Evolutionary conservation across 2,113 vertebrate genomes (phyloP), one percentile per base, ranked within the genome.

Genomic region (Eolophus roseicapilla): DNA sequence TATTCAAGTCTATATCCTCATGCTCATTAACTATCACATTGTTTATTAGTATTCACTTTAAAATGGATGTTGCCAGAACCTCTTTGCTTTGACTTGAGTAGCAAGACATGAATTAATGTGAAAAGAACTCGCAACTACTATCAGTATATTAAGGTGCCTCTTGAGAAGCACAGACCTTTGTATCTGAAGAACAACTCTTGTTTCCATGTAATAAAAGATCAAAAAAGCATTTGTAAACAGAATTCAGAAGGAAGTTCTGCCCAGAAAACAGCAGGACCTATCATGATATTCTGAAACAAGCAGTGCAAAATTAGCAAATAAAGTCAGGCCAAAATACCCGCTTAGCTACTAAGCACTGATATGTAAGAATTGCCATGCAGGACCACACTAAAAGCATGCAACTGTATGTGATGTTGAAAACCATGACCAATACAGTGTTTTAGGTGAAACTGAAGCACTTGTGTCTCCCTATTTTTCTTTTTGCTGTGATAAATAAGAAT

Each of bases 41-140:
- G 35, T 82, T 96, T 91, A 88, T 94, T 91, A 93, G 94, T 86
- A 78, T 68, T 86, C 73, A 73, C 25, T 76, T 65, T 69, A 31
- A 94, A 86, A 94, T 69, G 15, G 44, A 76, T 84, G 57, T 35
- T 92, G 69, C 52, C 80, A 78, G 31, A 90, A 86, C 9, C 7
- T 76, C 43, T 82, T 88, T 75, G 31, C 19, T 81, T 90, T 10
- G 13, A 81, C 65, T 35, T 86, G 46, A 65, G 88, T 15, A 62
- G 19, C 17, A 82, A 86, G 39, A 62, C 43, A 57, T 10, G 12
- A 83, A 84, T 49, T 73, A 75, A 83, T 31, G n/a, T 31, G 37
- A 70, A 91, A 79, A 85, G 53, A 70, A 50, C 47, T 60, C 4
- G 3, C 7, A 82, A 37, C 41, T 81, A 53, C 39, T 21, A 57